These are phyloP conservation scores for Neodon shergylaensis DNA, from an alignment of 2,113 vertebrate genomes.

Conservation along the genomic window DNA sequence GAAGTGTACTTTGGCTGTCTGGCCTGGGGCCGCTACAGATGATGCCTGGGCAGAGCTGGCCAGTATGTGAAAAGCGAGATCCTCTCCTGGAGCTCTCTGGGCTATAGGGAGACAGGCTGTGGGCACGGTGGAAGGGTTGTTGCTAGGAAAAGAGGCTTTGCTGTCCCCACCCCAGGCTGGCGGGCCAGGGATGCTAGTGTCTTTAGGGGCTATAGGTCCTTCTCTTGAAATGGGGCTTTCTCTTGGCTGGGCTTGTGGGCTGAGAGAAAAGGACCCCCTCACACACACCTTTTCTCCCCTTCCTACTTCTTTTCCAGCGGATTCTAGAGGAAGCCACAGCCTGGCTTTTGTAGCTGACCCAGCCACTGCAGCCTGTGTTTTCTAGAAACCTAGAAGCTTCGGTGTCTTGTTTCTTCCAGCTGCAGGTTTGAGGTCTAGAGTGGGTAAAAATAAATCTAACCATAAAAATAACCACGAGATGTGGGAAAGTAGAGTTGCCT, in stretches of 20 bases:
- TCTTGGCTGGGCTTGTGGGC: neutral
- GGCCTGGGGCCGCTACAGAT: neutral
- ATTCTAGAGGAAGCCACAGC: neutral
- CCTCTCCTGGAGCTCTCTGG: neutral
- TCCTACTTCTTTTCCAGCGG: neutral
- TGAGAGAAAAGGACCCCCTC: neutral
- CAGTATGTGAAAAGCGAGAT: neutral
- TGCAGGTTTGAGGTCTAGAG: constrained; percentile 20
- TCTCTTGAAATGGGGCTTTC: neutral
- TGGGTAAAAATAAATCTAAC: constrained; percentile 66
- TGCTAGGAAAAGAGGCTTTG: neutral
- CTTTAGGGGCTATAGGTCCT: neutral
- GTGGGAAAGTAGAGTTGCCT: constrained; percentile 57
- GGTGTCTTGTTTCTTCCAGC: neutral
- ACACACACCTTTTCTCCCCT: too few relatives aligned
- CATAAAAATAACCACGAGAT: constrained; percentile 60
- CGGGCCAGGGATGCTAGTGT: neutral
- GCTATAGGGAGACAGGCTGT: neutral
- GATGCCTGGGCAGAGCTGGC: neutral
- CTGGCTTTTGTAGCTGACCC: neutral
- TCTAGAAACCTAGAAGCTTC: neutral
- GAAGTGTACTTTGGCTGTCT: neutral
- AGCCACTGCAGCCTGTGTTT: neutral
- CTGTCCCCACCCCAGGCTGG: neutral
- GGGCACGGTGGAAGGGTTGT: neutral